Conservation (phyloP, 2,113 vertebrate genomes). For the Polyodon spathula region DNA sequence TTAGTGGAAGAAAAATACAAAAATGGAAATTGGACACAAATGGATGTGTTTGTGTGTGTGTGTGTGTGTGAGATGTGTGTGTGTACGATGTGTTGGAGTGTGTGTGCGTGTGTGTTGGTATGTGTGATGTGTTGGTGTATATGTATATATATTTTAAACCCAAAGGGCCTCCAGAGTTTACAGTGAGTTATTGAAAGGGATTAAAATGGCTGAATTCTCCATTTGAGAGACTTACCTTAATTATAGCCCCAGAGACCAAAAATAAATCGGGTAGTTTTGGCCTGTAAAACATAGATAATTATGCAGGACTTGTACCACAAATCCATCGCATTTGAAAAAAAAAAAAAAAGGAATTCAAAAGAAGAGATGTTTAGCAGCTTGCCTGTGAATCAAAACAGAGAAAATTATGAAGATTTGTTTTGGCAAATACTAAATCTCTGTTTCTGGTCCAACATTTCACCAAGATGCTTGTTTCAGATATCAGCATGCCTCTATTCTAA, state of each 20-base stretch:
- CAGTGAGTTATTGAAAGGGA: neutral
- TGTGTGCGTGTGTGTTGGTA: neutral
- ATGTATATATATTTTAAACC: neutral
- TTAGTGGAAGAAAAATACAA: too few species aligned
- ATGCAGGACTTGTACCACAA: constrained; percentile 6
- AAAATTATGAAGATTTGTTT: too few species aligned
- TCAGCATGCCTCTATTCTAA: too few species aligned
- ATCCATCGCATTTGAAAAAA: neutral
- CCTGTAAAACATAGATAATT: neutral
- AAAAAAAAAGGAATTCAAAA: constrained; percentile 28
- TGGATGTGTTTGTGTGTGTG: too few species aligned
- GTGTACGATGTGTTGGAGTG: neutral
- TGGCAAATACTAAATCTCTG: neutral
- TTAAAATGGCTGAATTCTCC: neutral
- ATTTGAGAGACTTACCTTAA: constrained; percentile 8
- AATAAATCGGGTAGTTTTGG: constrained; percentile 16
- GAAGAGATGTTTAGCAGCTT: constrained; percentile 15
- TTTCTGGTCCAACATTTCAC: too few species aligned
- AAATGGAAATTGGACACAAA: neutral
- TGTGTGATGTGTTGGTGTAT: neutral
- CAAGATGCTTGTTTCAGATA: too few species aligned
- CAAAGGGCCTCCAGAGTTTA: neutral
- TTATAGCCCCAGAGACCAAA: constrained; percentile 15
- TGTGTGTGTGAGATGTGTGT: too few species aligned
- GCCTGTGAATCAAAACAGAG: neutral